phyloP scores from a whole-genome alignment of 64 coral and sea anemone species.

The Porites australiensis region DNA sequence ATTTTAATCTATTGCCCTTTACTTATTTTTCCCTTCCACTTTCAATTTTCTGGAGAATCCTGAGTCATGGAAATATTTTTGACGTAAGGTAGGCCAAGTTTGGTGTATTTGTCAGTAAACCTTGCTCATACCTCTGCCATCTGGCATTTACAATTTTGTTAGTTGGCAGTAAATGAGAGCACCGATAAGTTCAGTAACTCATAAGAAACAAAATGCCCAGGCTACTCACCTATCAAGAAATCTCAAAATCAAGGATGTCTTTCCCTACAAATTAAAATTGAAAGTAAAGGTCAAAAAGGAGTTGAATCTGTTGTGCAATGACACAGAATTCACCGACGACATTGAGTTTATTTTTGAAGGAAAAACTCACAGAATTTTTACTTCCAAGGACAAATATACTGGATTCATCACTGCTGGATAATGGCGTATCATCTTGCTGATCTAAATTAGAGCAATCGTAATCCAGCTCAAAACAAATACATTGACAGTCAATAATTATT shows the following conservation, averaged over 20 bases:
- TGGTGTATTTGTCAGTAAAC: no score
- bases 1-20: no score
- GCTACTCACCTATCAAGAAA: slow-evolving; percentile 92
- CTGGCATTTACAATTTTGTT: no score
- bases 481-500: no score
- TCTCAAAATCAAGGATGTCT: slow-evolving; percentile 93
- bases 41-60: no score
- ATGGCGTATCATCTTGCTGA: slow-evolving; percentile 4
- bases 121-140: no score
- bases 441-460: not conserved
- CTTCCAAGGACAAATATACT: slow-evolving; percentile 86
- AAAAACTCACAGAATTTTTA: slow-evolving; percentile 83
- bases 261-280: slow-evolving; percentile 74
- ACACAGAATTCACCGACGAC: not conserved
- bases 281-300: not conserved
- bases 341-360: not conserved
- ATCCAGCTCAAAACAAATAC: not conserved
- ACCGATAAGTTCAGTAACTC: no score
- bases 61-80: no score
- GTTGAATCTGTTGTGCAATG: not conserved
- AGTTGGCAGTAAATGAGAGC: no score
- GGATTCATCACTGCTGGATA: slow-evolving; percentile 82
- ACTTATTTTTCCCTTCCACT: no score
- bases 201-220: no score
- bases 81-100: no score